These are phyloP conservation scores for Heliconius melpomene DNA, from an alignment of 1,140 invertebrate species.

Conservation along the genomic window DNA sequence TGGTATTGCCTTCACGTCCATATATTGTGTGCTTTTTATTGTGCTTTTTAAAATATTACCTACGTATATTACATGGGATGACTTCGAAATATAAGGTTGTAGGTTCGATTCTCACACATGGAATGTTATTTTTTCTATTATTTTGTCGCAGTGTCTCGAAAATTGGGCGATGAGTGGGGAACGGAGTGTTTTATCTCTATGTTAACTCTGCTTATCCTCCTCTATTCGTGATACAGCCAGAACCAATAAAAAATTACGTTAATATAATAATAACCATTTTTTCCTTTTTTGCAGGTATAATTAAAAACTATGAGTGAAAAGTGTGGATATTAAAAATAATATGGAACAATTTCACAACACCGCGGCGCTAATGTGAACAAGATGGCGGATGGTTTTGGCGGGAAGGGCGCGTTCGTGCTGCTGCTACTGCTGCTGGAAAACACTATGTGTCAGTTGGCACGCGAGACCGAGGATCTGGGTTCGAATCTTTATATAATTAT, in stretches of 20 bases:
- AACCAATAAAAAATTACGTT: too few species aligned
- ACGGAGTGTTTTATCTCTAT: too few species aligned
- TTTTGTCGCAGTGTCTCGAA: too few species aligned
- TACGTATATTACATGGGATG: too few species aligned
- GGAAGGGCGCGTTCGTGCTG: constrained; percentile 44
- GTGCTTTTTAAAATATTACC: not conserved
- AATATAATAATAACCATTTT: not conserved
- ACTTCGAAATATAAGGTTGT: too few species aligned
- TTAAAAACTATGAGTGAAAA: constrained; percentile 20
- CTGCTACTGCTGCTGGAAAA: constrained; percentile 42
- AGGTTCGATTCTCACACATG: too few species aligned
- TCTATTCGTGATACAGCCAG: too few species aligned
- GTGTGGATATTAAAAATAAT: constrained; percentile 23
- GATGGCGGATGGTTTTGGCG: constrained; percentile 50
- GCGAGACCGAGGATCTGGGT: constrained; percentile 40
- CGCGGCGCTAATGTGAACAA: constrained; percentile 44
- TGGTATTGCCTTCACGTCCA: not conserved
- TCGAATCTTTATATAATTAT: constrained; percentile 31
- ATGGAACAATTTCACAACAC: constrained; percentile 38
- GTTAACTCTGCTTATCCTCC: too few species aligned
- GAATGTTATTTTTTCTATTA: too few species aligned
- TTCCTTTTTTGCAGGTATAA: constrained; percentile 26
- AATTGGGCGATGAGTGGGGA: too few species aligned
- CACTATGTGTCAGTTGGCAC: constrained; percentile 41
- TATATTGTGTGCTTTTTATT: not conserved